A percentile compares a stretch with the other conserved stretches of the same genome.
phyloP scores from a whole-genome alignment of 2,888 invertebrate genomes.

The Aphodius granarius region DNA sequence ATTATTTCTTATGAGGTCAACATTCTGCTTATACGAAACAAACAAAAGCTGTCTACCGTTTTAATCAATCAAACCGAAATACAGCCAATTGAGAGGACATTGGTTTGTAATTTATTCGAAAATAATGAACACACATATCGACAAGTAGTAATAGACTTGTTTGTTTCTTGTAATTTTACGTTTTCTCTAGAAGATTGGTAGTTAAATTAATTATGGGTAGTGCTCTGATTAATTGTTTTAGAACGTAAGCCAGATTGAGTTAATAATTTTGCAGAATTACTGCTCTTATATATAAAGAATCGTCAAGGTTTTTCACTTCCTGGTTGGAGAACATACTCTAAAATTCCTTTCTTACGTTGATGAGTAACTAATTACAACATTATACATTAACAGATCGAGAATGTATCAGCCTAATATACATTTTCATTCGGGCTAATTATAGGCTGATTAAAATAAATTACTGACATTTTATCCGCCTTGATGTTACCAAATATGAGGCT shows the following conservation, averaged over 20 bases:
- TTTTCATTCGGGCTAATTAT: too few species aligned
- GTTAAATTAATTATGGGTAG: neutral
- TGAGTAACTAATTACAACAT: neutral
- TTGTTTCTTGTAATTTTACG: neutral
- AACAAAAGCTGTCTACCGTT: neutral
- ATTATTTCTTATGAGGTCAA: neutral
- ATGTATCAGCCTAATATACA: too few species aligned
- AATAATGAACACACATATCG: neutral
- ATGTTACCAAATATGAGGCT: too few species aligned
- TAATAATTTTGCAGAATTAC: neutral
- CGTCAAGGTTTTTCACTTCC: too few species aligned
- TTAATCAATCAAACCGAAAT: neutral
- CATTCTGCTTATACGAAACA: neutral
- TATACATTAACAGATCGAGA: too few species aligned
- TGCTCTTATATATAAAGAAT: too few species aligned
- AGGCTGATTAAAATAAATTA: too few species aligned
- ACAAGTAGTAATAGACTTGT: neutral
- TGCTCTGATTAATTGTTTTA: neutral
- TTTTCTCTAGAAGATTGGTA: neutral
- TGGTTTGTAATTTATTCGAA: neutral
- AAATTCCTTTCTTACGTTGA: too few species aligned
- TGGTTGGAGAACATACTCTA: too few species aligned
- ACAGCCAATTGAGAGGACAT: neutral
- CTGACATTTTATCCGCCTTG: too few species aligned
- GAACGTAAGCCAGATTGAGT: neutral